Conservation (phyloP, 2,888 invertebrate species). For the Panopea generosa region DNA sequence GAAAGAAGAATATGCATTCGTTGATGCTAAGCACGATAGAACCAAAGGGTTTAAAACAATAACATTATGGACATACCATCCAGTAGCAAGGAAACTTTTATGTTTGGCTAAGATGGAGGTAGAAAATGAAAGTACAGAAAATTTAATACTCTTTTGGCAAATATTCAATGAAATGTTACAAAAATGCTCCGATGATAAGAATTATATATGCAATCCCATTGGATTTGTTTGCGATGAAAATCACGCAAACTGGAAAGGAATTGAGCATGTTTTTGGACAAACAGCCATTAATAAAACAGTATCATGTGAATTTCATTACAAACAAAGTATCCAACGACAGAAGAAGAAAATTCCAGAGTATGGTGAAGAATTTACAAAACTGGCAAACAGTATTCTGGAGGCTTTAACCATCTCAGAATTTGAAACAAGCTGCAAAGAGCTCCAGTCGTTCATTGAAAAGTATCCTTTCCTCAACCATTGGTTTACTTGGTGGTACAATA, state of each 20-base stretch:
- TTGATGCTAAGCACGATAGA: conserved; percentile 25
- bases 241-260: conserved; percentile 16
- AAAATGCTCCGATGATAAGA: not conserved
- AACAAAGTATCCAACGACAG: conserved; percentile 5
- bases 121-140: conserved; percentile 17
- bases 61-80: conserved; percentile 28
- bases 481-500: conserved; percentile 25
- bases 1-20: conserved; percentile 17
- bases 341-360: not conserved
- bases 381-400: not conserved
- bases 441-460: not conserved
- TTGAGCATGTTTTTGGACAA: conserved; percentile 11
- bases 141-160: not conserved
- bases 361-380: not conserved
- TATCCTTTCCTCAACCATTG: conserved; percentile 1
- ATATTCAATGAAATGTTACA: conserved; percentile 8
- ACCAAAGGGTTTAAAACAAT: conserved; percentile 14
- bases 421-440: not conserved
- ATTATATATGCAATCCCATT: conserved; percentile 1
- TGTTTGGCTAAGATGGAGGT: conserved; percentile 16
- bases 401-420: not conserved
- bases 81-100: conserved; percentile 7
- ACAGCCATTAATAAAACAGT: not conserved
- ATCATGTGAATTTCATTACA: conserved; percentile 15
- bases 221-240: conserved; percentile 10